These are phyloP conservation scores for Hippoglossus stenolepis DNA, from an alignment of 2,113 vertebrate genomes.

Conservation along the genomic window DNA sequence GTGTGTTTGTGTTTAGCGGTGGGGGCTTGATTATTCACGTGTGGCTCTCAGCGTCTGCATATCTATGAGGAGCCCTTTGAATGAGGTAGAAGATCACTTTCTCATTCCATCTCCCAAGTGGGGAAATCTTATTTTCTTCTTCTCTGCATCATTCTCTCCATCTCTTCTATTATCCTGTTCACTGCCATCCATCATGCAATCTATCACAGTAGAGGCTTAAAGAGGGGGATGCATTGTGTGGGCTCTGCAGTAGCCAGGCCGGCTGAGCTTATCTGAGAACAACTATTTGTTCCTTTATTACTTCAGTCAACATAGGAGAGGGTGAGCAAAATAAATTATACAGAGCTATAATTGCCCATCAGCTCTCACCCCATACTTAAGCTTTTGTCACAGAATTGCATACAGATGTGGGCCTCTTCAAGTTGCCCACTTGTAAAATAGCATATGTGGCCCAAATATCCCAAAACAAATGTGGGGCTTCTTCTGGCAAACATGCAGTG, in stretches of 20 bases:
- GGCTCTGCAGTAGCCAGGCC: conserved; percentile 12
- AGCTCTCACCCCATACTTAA: background rate
- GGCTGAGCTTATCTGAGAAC: conserved; percentile 26
- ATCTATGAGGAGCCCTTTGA: conserved; percentile 32
- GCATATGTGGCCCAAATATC: no score
- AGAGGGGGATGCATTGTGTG: conserved; percentile 8
- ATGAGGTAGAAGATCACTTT: conserved; percentile 48
- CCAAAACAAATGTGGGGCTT: no score
- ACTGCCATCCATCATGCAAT: conserved; percentile 18
- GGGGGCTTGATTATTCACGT: no score
- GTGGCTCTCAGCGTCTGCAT: conserved; percentile 20
- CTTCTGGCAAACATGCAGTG: no score
- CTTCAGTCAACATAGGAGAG: background rate
- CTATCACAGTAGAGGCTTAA: conserved; percentile 9
- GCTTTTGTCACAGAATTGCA: background rate
- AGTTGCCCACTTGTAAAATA: no score
- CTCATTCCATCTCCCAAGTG: conserved; percentile 26
- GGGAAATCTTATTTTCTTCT: conserved; percentile 37
- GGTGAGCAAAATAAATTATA: conserved; percentile 1
- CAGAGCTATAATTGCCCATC: background rate
- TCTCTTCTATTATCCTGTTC: conserved; percentile 26
- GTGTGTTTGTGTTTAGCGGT: background rate
- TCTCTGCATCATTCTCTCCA: conserved; percentile 25
- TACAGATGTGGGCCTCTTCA: no score
- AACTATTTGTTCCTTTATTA: conserved; percentile 34